Evolutionary conservation across 92 coral and sea anemone genomes (phyloP).

Genomic region (Anthopleura xanthogrammica): DNA sequence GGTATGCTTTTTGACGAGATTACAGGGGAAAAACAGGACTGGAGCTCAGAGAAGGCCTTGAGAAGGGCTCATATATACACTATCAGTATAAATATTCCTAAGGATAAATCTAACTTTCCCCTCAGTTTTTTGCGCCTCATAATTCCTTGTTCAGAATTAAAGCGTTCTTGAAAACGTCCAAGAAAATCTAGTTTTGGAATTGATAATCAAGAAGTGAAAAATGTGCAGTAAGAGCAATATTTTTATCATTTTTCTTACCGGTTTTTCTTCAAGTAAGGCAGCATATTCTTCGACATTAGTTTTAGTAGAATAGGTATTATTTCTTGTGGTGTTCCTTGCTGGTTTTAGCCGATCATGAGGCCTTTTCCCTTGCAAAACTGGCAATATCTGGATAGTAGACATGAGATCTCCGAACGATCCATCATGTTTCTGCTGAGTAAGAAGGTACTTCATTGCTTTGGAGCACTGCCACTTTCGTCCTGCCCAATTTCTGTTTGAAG

Average conservation of each 20-base stretch:
- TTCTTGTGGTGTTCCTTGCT: background rate
- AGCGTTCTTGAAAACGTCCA: too few relatives aligned
- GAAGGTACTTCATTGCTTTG: slow-evolving; percentile 15
- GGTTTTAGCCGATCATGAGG: background rate
- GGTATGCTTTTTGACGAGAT: too few relatives aligned
- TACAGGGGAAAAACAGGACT: too few relatives aligned
- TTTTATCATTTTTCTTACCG: background rate
- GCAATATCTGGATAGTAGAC: slow-evolving; percentile 27
- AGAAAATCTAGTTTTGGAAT: too few relatives aligned
- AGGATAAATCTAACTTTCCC: too few relatives aligned
- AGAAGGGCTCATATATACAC: too few relatives aligned
- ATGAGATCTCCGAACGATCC: slow-evolving; percentile 32
- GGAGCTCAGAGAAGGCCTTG: too few relatives aligned
- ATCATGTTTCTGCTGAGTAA: slow-evolving; percentile 13
- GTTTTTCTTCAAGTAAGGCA: background rate
- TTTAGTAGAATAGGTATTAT: background rate
- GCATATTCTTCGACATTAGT: background rate
- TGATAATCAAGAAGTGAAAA: too few relatives aligned
- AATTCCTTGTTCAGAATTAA: too few relatives aligned
- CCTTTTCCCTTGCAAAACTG: slow-evolving; percentile 10
- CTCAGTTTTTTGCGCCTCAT: too few relatives aligned
- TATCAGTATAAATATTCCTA: too few relatives aligned
- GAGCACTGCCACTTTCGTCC: slow-evolving; percentile 14
- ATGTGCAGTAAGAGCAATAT: too few relatives aligned
- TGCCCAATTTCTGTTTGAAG: background rate